These are phyloP conservation scores for Ictalurus punctatus DNA, from an alignment of 2,113 vertebrate species.

Conservation along the genomic window DNA sequence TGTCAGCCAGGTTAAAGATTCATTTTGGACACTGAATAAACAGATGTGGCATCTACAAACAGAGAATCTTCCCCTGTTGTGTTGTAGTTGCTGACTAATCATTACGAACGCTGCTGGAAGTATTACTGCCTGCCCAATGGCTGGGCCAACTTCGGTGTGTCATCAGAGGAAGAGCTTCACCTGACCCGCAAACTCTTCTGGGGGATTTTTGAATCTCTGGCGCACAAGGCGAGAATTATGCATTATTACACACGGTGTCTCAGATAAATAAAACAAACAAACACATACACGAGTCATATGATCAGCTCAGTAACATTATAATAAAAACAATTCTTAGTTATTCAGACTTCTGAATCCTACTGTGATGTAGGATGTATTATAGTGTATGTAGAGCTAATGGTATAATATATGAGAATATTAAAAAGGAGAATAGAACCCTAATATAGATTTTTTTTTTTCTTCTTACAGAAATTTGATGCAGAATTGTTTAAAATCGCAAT, in stretches of 20 bases:
- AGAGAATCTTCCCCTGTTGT: background rate
- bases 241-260: background rate
- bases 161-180: slow-evolving; percentile 92
- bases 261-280: background rate
- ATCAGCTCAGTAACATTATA: background rate
- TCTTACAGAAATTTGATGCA: slow-evolving; percentile 82
- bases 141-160: slow-evolving; percentile 89
- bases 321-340: background rate
- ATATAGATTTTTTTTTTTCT: background rate
- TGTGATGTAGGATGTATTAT: background rate
- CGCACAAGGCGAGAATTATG: slow-evolving; percentile 79
- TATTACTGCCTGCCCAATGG: slow-evolving; percentile 93
- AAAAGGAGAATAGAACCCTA: background rate
- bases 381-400: background rate
- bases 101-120: slow-evolving; percentile 95
- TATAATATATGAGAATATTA: background rate
- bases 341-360: background rate
- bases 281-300: background rate
- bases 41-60: background rate
- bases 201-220: slow-evolving; percentile 92
- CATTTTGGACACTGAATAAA: background rate
- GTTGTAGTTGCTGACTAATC: slow-evolving; percentile 87
- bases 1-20: background rate
- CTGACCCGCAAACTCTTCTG: slow-evolving; percentile 92
- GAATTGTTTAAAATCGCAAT: slow-evolving; percentile 91